A percentile compares a stretch with the other conserved stretches of the same genome.
Evolutionary conservation across 2,888 invertebrate genomes (phyloP).

Genomic region (Chromoteleia sp.): DNA sequence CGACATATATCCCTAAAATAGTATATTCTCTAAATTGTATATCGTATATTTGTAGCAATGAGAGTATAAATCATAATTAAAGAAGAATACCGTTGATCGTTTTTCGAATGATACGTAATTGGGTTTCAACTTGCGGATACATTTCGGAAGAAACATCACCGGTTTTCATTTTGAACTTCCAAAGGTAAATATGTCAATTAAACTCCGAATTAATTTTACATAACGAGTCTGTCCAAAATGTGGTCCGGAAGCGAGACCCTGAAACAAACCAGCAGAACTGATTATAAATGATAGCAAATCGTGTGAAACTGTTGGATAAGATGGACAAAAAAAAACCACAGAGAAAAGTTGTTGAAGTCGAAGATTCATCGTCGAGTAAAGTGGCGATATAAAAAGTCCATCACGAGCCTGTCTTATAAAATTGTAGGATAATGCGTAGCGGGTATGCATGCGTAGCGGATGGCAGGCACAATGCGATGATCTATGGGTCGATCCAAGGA

Average conservation of each 20-base stretch:
- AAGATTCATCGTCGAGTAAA: conserved; percentile 17
- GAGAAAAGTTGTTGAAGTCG: conserved; percentile 1
- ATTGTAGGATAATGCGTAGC: conserved; percentile 69
- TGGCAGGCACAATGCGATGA: conserved; percentile 80
- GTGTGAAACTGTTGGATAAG: background rate
- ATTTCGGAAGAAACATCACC: conserved; percentile 10
- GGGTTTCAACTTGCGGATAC: background rate
- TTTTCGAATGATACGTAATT: background rate
- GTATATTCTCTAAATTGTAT: conserved; percentile 30
- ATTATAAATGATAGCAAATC: background rate
- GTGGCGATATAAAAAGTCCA: conserved; percentile 48
- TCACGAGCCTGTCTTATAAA: conserved; percentile 71
- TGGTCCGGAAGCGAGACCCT: background rate
- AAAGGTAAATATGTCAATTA: no score
- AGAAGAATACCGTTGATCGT: conserved; percentile 43
- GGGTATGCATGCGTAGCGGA: conserved; percentile 78
- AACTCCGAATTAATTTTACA: no score
- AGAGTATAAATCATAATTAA: conserved; percentile 38
- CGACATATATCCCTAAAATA: conserved; percentile 5
- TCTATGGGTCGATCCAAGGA: conserved; percentile 73
- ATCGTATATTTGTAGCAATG: conserved; percentile 36
- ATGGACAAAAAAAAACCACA: no score
- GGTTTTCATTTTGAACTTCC: background rate
- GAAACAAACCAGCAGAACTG: conserved; percentile 1
- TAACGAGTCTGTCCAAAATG: background rate